These are phyloP conservation scores for Acinonyx jubatus DNA, from an alignment of 2,113 vertebrate species.

Conservation along the genomic window DNA sequence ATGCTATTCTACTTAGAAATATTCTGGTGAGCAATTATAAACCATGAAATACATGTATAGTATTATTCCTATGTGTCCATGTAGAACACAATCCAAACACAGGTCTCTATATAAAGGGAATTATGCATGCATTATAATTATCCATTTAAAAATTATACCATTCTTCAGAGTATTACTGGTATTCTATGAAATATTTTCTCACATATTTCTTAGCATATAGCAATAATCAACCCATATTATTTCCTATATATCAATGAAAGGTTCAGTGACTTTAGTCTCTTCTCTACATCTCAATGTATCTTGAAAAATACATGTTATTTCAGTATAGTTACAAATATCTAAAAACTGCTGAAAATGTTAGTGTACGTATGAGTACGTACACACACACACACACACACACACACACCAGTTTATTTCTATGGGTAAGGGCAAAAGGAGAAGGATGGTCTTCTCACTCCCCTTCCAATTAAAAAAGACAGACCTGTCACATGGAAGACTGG, in stretches of 20 bases:
- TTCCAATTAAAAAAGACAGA: not conserved
- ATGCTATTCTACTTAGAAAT: not conserved
- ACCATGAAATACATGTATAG: not conserved
- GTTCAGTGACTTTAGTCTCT: conserved; percentile 4
- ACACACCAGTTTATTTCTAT: not conserved
- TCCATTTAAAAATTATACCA: not conserved
- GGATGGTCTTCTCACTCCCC: not conserved
- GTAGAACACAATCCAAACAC: not conserved
- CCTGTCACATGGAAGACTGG: not conserved
- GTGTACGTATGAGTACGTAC: not conserved
- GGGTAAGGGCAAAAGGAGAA: not conserved
- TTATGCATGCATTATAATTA: not conserved
- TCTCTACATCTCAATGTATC: not conserved
- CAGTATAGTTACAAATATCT: not conserved
- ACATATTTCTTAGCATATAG: not conserved
- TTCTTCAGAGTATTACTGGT: not conserved
- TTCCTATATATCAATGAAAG: not conserved
- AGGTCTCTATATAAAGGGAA: not conserved
- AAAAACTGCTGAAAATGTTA: not conserved
- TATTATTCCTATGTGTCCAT: not conserved
- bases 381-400: not conserved
- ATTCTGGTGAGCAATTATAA: not conserved
- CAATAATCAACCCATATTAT: not conserved
- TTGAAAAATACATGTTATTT: not conserved
- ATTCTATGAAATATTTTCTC: conserved; percentile 2